These are phyloP conservation scores for Umimayanthus kanabou DNA, from an alignment of 92 coral and sea anemone genomes.

Conservation along the genomic window DNA sequence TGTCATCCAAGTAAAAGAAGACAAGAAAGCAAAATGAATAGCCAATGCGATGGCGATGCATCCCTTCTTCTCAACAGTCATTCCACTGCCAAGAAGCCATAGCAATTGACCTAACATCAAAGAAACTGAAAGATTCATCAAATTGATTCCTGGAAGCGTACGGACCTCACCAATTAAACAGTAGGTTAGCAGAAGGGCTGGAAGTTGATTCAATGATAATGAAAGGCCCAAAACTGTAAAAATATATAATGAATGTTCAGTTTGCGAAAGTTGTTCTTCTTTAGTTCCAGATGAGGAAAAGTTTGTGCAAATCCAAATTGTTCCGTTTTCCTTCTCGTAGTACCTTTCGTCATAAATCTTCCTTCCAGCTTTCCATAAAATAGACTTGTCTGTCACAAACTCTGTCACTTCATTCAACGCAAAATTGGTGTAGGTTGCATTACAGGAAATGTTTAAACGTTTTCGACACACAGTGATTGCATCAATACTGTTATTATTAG, in stretches of 20 bases:
- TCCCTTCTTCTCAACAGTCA: conserved; percentile 22
- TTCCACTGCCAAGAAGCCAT: conserved; percentile 56
- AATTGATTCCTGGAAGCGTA: conserved; percentile 60
- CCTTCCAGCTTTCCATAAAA: conserved; percentile 36
- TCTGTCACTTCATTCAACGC: conserved; percentile 18
- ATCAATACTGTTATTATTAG: neutral
- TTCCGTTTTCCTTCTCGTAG: conserved; percentile 17
- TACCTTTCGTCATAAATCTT: conserved; percentile 21
- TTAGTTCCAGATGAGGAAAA: neutral
- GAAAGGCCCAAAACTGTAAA: conserved; percentile 50
- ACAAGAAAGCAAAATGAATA: conserved; percentile 60
- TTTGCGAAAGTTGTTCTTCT: neutral
- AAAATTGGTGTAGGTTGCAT: conserved; percentile 38
- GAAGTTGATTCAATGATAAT: conserved; percentile 36
- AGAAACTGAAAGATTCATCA: conserved; percentile 47
- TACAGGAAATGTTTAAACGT: conserved; percentile 36
- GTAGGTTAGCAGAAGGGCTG: conserved; percentile 53
- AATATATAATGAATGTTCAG: neutral
- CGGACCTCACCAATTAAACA: conserved; percentile 54
- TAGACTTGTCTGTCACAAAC: conserved; percentile 16
- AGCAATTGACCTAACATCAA: conserved; percentile 45
- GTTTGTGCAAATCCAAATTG: conserved; percentile 33
- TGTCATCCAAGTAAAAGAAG: conserved; percentile 59
- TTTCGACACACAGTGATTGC: neutral
- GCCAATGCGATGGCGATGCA: conserved; percentile 43